These are phyloP conservation scores for Epinephelus fuscoguttatus DNA, from an alignment of 2,113 vertebrate species.

Conservation along the genomic window DNA sequence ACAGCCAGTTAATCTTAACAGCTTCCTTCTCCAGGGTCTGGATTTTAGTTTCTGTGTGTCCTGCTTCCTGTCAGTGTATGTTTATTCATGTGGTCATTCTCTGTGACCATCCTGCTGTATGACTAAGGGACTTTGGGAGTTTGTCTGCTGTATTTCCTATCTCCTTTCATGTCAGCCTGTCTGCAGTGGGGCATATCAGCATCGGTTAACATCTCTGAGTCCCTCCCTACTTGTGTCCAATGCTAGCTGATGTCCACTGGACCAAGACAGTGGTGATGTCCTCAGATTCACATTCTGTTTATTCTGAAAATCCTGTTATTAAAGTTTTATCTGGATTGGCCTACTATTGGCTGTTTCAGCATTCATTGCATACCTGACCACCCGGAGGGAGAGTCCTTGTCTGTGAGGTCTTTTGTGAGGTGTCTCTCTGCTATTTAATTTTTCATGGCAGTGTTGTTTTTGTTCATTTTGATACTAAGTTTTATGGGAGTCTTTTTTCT, in stretches of 20 bases:
- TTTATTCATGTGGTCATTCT: conserved; percentile 20
- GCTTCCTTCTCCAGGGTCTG: neutral
- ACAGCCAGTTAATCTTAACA: neutral
- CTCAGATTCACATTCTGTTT: conserved; percentile 12
- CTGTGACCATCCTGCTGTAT: conserved; percentile 16
- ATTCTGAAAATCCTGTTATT: conserved; percentile 2
- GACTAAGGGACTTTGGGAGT: conserved; percentile 7
- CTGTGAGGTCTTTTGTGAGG: neutral
- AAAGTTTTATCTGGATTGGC: conserved; percentile 5
- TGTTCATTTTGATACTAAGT: neutral
- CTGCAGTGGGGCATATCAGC: neutral
- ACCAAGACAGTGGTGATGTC: conserved; percentile 14
- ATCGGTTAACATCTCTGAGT: conserved; percentile 6
- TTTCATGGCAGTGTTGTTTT: neutral
- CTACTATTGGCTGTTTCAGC: neutral
- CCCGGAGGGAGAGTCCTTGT: neutral
- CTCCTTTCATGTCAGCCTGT: conserved; percentile 6
- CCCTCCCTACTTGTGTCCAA: neutral
- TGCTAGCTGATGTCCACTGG: conserved; percentile 3
- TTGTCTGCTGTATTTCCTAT: neutral
- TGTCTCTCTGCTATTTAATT: neutral
- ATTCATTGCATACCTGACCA: neutral
- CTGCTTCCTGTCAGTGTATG: conserved; percentile 10
- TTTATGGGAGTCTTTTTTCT: neutral
- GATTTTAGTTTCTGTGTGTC: neutral